These are phyloP conservation scores for Hyperoplus lanceolatus DNA, from an alignment of 2,797 vertebrate species.

Conservation along the genomic window DNA sequence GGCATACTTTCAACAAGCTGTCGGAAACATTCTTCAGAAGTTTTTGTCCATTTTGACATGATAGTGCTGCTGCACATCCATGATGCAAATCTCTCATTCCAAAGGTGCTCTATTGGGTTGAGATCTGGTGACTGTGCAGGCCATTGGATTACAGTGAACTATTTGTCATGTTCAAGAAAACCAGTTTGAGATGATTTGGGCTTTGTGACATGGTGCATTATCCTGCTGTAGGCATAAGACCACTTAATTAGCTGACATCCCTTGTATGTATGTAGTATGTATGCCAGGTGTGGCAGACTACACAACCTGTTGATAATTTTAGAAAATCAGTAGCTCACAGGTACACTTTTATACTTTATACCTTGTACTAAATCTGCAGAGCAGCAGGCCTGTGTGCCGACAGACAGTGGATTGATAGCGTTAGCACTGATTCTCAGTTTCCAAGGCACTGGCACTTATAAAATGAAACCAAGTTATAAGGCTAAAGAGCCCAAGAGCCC, in stretches of 20 bases:
- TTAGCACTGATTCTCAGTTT: neutral
- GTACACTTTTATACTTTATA: constrained; percentile 15
- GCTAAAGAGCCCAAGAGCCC: neutral
- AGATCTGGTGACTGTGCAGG: too few species aligned
- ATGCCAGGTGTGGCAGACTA: constrained; percentile 2
- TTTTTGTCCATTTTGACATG: constrained; percentile 1
- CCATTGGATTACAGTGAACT: too few species aligned
- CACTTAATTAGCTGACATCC: neutral
- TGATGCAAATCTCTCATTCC: too few species aligned
- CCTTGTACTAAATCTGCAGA: constrained; percentile 11
- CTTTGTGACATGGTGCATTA: too few species aligned
- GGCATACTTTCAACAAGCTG: neutral
- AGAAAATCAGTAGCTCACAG: constrained; percentile 15
- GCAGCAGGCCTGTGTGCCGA: constrained; percentile 2
- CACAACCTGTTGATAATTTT: constrained; percentile 22
- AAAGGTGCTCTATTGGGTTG: too few species aligned
- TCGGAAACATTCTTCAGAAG: neutral
- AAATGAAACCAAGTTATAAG: neutral
- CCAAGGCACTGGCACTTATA: neutral
- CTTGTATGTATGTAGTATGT: constrained; percentile 8
- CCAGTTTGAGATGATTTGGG: too few species aligned
- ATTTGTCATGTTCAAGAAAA: too few species aligned
- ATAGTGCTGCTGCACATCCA: neutral
- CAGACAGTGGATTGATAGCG: neutral
- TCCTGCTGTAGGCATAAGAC: too few species aligned